phyloP scores from a whole-genome alignment of 2,797 vertebrate species.

The Octomys mimax region DNA sequence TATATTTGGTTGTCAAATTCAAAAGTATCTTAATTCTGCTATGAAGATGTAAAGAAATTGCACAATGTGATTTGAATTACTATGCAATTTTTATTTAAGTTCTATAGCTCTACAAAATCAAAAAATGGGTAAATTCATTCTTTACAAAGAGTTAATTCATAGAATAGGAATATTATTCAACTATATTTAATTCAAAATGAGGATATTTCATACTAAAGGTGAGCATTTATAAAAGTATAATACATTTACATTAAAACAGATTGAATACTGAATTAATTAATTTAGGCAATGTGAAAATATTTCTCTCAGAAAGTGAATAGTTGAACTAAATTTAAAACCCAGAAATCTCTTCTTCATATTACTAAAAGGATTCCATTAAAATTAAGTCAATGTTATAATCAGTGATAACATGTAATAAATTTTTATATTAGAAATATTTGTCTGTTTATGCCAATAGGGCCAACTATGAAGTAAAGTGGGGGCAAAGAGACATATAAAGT shows the following conservation, averaged over 20 bases:
- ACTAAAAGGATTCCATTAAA: background rate
- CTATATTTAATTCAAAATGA: background rate
- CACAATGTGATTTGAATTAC: background rate
- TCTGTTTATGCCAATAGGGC: background rate
- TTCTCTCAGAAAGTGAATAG: background rate
- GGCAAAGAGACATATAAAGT: background rate
- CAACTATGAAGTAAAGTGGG: background rate
- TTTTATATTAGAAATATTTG: background rate
- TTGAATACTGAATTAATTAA: background rate
- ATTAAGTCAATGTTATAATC: background rate
- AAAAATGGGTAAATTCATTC: background rate
- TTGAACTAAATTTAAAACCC: background rate
- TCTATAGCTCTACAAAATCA: background rate
- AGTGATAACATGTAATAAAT: background rate
- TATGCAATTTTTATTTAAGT: conserved; percentile 9
- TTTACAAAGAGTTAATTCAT: background rate
- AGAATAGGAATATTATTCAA: background rate
- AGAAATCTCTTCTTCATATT: background rate
- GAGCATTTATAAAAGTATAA: background rate
- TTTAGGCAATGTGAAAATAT: background rate
- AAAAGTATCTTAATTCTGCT: conserved; percentile 82
- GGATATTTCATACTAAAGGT: background rate
- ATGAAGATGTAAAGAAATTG: conserved; percentile 60
- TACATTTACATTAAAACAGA: background rate
- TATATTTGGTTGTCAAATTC: conserved; percentile 82